Conservation (phyloP, 2,113 vertebrate species). For the Myanophis thanlyinensis region DNA sequence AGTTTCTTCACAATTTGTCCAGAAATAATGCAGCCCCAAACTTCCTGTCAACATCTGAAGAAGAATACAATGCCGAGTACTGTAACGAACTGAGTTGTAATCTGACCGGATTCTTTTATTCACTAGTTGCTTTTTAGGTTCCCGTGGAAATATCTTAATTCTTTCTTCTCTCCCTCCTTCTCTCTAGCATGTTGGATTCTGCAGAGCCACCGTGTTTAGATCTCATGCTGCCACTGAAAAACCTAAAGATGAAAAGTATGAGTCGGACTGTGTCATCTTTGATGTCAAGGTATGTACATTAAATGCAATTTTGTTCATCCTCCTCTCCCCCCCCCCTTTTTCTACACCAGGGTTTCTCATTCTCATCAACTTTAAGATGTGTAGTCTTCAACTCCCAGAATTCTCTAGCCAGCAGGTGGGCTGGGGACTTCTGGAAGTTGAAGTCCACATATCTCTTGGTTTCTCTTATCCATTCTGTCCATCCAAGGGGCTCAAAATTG, state of each 20-base stretch:
- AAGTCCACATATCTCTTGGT: neutral
- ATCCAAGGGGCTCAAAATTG: neutral
- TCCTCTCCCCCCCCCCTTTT: too few relatives aligned
- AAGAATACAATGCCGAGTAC: neutral
- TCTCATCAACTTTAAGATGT: neutral
- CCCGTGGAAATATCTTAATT: neutral
- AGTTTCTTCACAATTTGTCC: neutral
- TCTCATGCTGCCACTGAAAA: neutral
- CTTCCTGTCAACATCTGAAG: neutral
- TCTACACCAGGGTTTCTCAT: neutral
- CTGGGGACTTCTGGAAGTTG: neutral
- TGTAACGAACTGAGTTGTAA: neutral
- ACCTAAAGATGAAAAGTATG: conserved; percentile 21
- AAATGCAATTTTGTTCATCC: neutral
- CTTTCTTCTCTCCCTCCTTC: conserved; percentile 23
- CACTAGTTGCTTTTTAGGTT: neutral
- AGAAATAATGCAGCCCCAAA: neutral
- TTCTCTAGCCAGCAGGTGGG: too few relatives aligned
- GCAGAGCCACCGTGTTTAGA: conserved; percentile 40
- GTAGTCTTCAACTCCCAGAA: neutral
- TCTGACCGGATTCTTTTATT: neutral
- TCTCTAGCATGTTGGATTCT: conserved; percentile 73
- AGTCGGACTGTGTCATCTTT: conserved; percentile 60
- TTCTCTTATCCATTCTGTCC: neutral
- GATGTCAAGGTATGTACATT: conserved; percentile 62